These are phyloP conservation scores for Anomalospiza imberbis DNA, from an alignment of 2,797 vertebrate genomes.

Conservation along the genomic window DNA sequence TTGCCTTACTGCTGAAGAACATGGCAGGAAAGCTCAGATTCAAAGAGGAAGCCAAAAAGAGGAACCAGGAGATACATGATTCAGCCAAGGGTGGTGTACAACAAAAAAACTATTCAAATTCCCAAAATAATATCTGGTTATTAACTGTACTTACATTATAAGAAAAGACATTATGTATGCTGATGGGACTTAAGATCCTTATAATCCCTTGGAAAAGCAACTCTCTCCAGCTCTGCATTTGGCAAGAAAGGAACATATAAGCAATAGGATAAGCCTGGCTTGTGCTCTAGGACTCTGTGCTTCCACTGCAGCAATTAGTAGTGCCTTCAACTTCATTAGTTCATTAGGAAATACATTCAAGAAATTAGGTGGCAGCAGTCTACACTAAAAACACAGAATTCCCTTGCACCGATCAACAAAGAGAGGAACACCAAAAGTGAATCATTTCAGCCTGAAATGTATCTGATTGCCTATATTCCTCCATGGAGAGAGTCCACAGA, in stretches of 20 bases:
- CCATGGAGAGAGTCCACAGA: background rate
- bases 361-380: background rate
- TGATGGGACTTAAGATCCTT: background rate
- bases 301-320: background rate
- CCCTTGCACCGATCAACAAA: background rate
- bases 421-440: background rate
- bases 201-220: slow-evolving; percentile 1
- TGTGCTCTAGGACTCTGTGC: background rate
- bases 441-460: background rate
- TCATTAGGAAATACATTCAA: background rate
- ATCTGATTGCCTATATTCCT: background rate
- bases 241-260: background rate
- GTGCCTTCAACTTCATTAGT: background rate
- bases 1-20: background rate
- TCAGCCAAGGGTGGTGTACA: background rate
- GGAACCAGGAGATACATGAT: background rate
- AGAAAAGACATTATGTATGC: background rate
- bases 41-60: slow-evolving; percentile 1
- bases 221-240: background rate
- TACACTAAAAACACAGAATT: background rate
- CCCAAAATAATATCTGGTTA: slow-evolving; percentile 2
- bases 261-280: background rate
- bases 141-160: background rate
- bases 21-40: background rate
- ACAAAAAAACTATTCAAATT: background rate